Conservation (phyloP, 2,113 vertebrate species). For the Meleagris gallopavo region DNA sequence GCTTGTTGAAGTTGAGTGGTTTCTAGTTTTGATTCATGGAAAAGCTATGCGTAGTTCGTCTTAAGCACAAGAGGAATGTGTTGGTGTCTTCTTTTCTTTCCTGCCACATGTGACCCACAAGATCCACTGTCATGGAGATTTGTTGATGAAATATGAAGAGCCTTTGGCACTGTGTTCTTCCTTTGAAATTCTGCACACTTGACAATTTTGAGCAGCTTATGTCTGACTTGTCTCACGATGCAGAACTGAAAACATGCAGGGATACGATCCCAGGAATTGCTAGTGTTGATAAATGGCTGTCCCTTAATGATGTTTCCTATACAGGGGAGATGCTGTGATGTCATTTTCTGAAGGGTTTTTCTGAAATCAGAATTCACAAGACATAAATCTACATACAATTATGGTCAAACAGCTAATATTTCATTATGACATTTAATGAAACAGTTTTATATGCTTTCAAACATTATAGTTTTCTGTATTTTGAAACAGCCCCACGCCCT, state of each 20-base stretch:
- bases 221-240: background rate
- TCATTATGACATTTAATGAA: conserved; percentile 24
- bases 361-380: background rate
- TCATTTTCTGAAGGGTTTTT: background rate
- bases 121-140: rapidly evolving
- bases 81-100: background rate
- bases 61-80: background rate
- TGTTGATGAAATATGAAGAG: background rate
- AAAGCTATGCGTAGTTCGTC: rapidly evolving
- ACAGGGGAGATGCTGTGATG: background rate
- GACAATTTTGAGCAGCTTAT: background rate
- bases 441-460: conserved; percentile 18
- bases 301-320: background rate
- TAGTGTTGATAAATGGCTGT: background rate
- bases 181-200: background rate
- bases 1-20: background rate
- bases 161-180: background rate
- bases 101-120: background rate
- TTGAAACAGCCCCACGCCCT: background rate
- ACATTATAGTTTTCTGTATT: background rate
- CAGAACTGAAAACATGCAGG: background rate
- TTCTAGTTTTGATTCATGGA: background rate
- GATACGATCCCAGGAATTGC: background rate
- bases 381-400: background rate
- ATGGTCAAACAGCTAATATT: conserved; percentile 4